Evolutionary conservation across 2,113 vertebrate genomes (phyloP), one percentile per base, ranked within the genome.

Genomic region (Hypocryptadius cinnamomeus): DNA sequence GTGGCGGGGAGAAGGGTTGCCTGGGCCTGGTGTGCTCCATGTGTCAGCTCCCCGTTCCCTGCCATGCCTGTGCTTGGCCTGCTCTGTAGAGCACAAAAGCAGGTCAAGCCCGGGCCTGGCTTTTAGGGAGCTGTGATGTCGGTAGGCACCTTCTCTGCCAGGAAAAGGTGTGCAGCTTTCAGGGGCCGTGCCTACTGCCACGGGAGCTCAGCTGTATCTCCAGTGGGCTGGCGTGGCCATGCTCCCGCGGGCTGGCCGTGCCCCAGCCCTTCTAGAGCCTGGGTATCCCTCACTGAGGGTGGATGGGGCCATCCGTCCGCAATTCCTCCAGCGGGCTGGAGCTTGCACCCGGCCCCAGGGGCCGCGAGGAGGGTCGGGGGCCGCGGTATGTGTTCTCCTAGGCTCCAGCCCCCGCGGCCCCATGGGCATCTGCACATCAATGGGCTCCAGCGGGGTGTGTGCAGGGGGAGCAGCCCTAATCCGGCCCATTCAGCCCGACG

Each of bases 381-480:
- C 11, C 30, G 40, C 21, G 11, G 21, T 44, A 13, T 39, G 33
- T 45, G 69, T 25, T 69, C 54, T 82, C 47, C 63, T 33, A 59
- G 35, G 76, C 83, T 79, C 51, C 72, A 12, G 31, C 61, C 27
- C 74, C 37, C 35, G 65, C 1, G 89, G 89, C 91, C 91, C 83
- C 86, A 59, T 17, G 71, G 85, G 57, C 88, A 96, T 96, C 92
- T 96, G 92, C 92, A 95, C 94, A 92, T 96, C 89, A 97, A 91
- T 94, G 88, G 82, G 45, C 66, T 94, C 21, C 13, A 18, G 78
- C 11, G 10, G 56, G 50, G 16, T 23, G 37, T n/a, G 56, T 24
- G 33, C 35, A 14, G 50, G 57, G 81, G 83, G 69, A 79, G 92
- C 84, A 39, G 79, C 50, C 77, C 63, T 95, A 94, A 94, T 95